A percentile compares a stretch with the other conserved stretches of the same genome.
Conservation (phyloP, 2,888 invertebrate species). For the Temnothorax ravouxi region DNA sequence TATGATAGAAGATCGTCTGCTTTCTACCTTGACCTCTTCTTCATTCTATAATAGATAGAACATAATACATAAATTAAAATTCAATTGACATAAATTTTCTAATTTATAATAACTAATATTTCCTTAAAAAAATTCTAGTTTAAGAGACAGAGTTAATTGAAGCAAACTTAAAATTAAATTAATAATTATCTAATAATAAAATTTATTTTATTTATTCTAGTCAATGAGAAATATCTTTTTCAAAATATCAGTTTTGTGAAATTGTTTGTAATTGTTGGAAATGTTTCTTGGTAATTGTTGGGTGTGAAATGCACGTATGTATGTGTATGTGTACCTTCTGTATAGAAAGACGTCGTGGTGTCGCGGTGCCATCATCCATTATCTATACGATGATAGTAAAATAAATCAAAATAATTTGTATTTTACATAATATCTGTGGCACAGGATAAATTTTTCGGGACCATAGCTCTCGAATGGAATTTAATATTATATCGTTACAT, state of each 20-base stretch:
- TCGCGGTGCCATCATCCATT: constrained; percentile 75
- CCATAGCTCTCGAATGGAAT: neutral
- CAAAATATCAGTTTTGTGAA: neutral
- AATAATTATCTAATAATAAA: neutral
- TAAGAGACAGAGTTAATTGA: neutral
- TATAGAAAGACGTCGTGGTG: constrained; percentile 81
- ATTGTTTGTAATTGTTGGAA: neutral
- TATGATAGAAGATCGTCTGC: constrained; percentile 86
- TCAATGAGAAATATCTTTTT: neutral
- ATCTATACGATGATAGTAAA: constrained; percentile 76
- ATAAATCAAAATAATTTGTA: constrained; percentile 28
- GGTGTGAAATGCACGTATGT: neutral
- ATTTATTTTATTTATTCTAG: neutral
- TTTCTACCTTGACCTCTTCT: constrained; percentile 87
- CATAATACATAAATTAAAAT: constrained; percentile 17
- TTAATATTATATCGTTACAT: neutral
- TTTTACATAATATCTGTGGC: neutral
- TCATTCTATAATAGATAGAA: constrained; percentile 78
- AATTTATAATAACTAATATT: constrained; percentile 2
- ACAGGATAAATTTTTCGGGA: neutral
- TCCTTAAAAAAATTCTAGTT: neutral
- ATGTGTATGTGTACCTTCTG: constrained; percentile 79
- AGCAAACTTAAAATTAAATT: neutral
- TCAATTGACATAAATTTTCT: neutral
- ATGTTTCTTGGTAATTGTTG: constrained; percentile 13